Conservation (phyloP, 1,140 invertebrate species). For the Pseudoatta argentina region DNA sequence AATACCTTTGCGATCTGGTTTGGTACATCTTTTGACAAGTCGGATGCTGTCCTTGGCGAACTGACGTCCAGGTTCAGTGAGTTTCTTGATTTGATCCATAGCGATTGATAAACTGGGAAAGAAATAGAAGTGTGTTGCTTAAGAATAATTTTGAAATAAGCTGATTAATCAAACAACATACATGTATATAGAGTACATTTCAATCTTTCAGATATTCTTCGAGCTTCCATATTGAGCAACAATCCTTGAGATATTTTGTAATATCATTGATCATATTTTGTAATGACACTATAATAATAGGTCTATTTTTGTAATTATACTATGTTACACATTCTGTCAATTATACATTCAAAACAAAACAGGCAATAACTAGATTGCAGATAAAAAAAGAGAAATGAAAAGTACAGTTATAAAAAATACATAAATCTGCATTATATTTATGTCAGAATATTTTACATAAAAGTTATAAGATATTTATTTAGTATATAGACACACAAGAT, state of each 20-base stretch:
- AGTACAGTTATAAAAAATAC: not conserved
- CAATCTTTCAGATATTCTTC: not conserved
- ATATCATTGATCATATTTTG: not conserved
- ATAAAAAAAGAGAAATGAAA: not conserved
- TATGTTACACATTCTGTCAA: not conserved
- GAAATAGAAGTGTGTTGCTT: not conserved
- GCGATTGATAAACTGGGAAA: conserved; percentile 32
- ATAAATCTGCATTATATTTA: not conserved
- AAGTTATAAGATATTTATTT: not conserved
- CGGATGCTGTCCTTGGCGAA: conserved; percentile 99
- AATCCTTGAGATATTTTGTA: not conserved
- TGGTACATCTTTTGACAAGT: conserved; percentile 99
- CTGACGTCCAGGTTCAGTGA: conserved; percentile 97
- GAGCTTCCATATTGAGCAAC: not conserved
- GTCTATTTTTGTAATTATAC: not conserved
- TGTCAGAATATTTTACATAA: not conserved
- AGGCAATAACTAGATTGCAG: not conserved
- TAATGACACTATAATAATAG: not conserved
- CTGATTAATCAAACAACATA: not conserved
- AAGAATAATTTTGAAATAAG: not conserved
- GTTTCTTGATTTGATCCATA: conserved; percentile 99
- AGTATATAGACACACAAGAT: not conserved
- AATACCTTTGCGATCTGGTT: conserved; percentile 99
- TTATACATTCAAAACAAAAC: not conserved
- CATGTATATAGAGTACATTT: not conserved